Percentiles rank a stretch among this genome's conserved stretches.
Evolutionary conservation across 2,797 vertebrate genomes (phyloP).

Genomic region (Diplodus sargus): DNA sequence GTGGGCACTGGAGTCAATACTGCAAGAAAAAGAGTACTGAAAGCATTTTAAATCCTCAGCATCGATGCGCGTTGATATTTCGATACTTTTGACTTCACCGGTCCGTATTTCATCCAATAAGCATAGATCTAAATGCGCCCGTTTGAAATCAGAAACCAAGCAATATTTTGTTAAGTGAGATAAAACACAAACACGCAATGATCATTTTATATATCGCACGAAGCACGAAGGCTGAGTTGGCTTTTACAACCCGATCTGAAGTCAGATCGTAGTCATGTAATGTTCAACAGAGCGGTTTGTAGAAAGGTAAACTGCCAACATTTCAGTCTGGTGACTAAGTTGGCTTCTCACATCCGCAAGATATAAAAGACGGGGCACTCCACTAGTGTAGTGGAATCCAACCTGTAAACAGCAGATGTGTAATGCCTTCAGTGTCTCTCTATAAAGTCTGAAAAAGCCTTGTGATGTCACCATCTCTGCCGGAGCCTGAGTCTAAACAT

Average conservation of each 20-base stretch:
- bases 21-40: no score
- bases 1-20: no score
- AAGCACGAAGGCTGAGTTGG: not conserved
- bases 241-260: not conserved
- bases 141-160: not conserved
- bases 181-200: not conserved
- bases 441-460: not conserved
- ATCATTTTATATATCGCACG: not conserved
- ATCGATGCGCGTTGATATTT: no score
- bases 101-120: no score
- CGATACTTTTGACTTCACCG: no score
- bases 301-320: no score
- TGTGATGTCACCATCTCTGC: not conserved
- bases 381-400: not conserved
- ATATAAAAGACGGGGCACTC: not conserved
- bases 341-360: not conserved
- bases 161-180: not conserved
- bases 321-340: not conserved
- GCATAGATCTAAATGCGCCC: not conserved
- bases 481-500: not conserved
- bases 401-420: not conserved
- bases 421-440: not conserved
- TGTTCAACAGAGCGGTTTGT: no score
- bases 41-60: no score
- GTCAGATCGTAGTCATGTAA: no score